Evolutionary conservation across 2,113 vertebrate genomes (phyloP), one percentile per base, ranked within the genome.

Genomic region (Ivindomyrus marchei): DNA sequence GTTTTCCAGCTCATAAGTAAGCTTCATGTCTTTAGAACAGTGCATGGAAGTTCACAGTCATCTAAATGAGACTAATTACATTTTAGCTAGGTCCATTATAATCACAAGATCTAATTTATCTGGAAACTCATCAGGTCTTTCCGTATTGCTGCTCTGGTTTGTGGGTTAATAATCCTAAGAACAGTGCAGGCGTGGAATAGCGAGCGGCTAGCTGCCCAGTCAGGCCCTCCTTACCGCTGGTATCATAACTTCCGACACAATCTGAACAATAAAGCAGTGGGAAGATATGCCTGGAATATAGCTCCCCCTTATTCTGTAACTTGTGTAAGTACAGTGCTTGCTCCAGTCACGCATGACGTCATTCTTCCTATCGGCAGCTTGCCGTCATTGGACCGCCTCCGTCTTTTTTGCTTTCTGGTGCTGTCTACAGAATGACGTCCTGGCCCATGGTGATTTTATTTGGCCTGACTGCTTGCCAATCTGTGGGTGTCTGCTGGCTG

Each of bases 11-110:
- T 24, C 83, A 19, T 10, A 85, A 47, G 10, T 85, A 85, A 21
- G 46, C 83, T 46, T 24, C 21, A 47, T 46, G 39, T 85, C 42
- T n/a, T 85, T 46, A 94, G 91, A 96, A 93, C 91, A 94, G 91
- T 91, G 94, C 94, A 92, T 91, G 91, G 93, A 96, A 97, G 96
- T 95, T 92, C 93, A 93, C 91, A 95, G 94, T 95, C 96, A 97
- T 97, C 97, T 96, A 94, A 95, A 95, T 95, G 94, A 97, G 97
- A 97, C 95, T 94, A 97, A 97, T 97, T 94, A 96, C 96, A 96
- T 96, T 97, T 96, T 96, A 95, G 97, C 97, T 95, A 96, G 94
- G 93, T 97, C 97, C 96, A 97, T 97, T 96, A 96, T 96, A 95
- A 96, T 94, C 92, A 90, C 89, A 87, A 90, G 91, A 94, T 94